phyloP scores from a whole-genome alignment of 2,888 invertebrate genomes.

The Leucophenga maculata region DNA sequence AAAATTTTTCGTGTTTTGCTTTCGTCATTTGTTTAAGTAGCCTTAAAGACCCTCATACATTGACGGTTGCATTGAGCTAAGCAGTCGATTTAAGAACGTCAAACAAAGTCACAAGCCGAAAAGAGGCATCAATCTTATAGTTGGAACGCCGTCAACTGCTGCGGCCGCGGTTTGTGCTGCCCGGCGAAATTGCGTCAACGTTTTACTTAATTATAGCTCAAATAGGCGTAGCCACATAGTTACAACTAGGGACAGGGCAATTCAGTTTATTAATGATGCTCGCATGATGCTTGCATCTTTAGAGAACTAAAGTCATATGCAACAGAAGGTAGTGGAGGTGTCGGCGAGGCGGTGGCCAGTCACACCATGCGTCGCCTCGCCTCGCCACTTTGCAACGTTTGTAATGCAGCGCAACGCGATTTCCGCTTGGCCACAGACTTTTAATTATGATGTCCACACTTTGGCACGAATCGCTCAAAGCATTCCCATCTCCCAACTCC shows the following conservation, averaged over 20 bases:
- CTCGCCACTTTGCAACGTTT: not conserved
- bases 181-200: constrained; percentile 62
- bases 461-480: constrained; percentile 60
- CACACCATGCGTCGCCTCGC: not conserved
- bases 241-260: constrained; percentile 55
- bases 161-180: not conserved
- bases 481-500: not conserved
- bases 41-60: constrained; percentile 26
- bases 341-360: not conserved
- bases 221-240: constrained; percentile 60
- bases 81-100: not conserved
- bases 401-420: not conserved
- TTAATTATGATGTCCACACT: constrained; percentile 66
- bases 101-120: not conserved
- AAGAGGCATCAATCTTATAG: constrained; percentile 24
- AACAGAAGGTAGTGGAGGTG: too few relatives aligned
- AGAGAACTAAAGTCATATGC: not conserved
- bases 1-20: constrained; percentile 28
- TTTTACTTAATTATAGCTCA: constrained; percentile 65
- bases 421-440: constrained; percentile 35
- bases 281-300: constrained; percentile 19
- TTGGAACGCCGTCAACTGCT: not conserved
- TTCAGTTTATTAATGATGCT: constrained; percentile 36
- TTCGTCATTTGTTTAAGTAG: constrained; percentile 57
- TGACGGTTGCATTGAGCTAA: not conserved